Percentiles rank a stretch among this genome's conserved stretches.
These are phyloP conservation scores for Catamblyrhynchus diadema DNA, from an alignment of 2,797 vertebrate genomes.

Conservation along the genomic window DNA sequence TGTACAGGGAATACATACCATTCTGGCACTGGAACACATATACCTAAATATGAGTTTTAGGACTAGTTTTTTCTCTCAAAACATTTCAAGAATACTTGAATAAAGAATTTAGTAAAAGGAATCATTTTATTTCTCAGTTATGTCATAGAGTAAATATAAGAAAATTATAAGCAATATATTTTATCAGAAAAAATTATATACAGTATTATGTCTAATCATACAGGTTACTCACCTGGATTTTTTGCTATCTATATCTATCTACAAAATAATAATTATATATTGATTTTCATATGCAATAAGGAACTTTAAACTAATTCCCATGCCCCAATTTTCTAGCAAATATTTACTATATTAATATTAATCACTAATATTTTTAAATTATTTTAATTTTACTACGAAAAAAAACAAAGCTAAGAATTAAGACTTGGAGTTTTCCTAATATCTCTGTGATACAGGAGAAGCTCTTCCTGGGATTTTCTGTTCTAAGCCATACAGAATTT, in stretches of 20 bases:
- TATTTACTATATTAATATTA: background rate
- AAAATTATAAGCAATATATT: background rate
- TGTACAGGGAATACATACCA: background rate
- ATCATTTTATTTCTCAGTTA: slow-evolving; percentile 7
- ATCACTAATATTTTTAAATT: background rate
- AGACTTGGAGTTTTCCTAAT: background rate
- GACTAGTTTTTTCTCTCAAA: background rate
- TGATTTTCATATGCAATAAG: background rate
- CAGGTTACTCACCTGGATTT: background rate
- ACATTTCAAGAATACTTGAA: background rate
- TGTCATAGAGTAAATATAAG: background rate
- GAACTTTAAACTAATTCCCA: background rate
- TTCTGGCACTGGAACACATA: background rate
- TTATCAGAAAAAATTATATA: background rate
- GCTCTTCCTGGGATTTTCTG: background rate
- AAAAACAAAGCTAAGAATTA: background rate
- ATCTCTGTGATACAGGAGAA: background rate
- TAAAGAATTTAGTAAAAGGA: background rate
- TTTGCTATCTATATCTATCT: background rate
- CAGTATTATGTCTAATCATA: background rate
- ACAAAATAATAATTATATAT: background rate
- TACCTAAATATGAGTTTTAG: background rate
- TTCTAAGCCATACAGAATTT: background rate
- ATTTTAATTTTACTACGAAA: background rate
- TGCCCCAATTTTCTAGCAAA: background rate